Evolutionary conservation across 2,888 invertebrate species (phyloP).

Genomic region (Troilus luridus): DNA sequence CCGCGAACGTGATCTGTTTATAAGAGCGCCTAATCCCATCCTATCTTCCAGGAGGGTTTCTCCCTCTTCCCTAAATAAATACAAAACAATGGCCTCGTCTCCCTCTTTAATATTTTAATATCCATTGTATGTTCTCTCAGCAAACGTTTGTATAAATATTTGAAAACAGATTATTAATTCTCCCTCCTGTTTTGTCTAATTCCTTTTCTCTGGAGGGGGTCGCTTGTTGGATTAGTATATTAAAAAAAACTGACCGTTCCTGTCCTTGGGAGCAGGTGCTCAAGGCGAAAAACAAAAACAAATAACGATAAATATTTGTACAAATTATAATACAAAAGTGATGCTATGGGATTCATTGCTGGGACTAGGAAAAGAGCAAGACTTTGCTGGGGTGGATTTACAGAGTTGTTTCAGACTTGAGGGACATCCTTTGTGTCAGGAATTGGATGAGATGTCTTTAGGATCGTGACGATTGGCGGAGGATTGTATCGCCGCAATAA

Average conservation of each 20-base stretch:
- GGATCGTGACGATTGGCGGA: too few species aligned
- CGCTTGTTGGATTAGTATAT: slow-evolving; percentile 1
- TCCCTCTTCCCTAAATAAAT: slow-evolving; percentile 37
- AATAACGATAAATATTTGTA: neutral
- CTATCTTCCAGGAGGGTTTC: neutral
- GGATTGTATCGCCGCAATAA: too few species aligned
- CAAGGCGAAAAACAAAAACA: neutral
- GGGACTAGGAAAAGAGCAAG: too few species aligned
- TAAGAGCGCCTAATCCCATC: slow-evolving; percentile 10
- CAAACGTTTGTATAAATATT: slow-evolving; percentile 53
- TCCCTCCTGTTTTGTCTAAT: neutral
- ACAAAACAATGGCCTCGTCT: slow-evolving; percentile 23
- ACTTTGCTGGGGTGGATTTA: too few species aligned
- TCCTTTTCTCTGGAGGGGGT: neutral
- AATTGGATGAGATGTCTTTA: too few species aligned
- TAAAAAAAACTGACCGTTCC: neutral
- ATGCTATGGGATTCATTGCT: too few species aligned
- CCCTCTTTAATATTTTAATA: slow-evolving; percentile 52
- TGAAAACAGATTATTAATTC: slow-evolving; percentile 47
- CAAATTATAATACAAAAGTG: too few species aligned
- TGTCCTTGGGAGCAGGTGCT: neutral
- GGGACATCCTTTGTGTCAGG: too few species aligned
- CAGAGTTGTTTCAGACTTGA: too few species aligned
- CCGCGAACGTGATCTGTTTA: neutral
- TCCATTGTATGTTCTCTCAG: slow-evolving; percentile 4